These are phyloP conservation scores for Thamnophis elegans DNA, from an alignment of 2,797 vertebrate genomes.

Conservation along the genomic window DNA sequence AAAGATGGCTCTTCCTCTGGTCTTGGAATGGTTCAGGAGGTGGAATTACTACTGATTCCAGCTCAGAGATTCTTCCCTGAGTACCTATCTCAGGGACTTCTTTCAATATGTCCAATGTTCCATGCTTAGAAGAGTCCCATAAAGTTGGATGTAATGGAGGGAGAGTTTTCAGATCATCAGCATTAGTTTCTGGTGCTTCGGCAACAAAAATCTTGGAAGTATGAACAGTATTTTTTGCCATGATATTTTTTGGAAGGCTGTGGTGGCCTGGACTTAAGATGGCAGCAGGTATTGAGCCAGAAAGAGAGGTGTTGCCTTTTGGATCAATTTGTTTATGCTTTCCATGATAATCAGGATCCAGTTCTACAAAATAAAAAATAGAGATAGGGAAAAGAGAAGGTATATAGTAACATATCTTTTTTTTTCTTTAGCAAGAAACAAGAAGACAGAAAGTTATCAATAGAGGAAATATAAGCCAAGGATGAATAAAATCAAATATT, in stretches of 20 bases:
- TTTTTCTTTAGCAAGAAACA: neutral
- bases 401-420: neutral
- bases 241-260: constrained; percentile 62
- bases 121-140: neutral
- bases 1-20: neutral
- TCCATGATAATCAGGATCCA: neutral
- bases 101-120: neutral
- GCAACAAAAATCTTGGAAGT: neutral
- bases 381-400: neutral
- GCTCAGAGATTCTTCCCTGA: neutral
- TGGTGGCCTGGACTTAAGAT: constrained; percentile 42
- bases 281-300: neutral
- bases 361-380: neutral
- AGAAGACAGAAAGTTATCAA: neutral
- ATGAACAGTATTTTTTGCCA: neutral
- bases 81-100: accelerated
- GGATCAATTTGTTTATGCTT: constrained; percentile 22
- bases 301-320: neutral
- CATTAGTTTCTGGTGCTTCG: accelerated
- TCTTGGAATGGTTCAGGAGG: constrained; percentile 68
- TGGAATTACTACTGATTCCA: constrained; percentile 43
- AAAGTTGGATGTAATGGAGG: neutral
- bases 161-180: neutral
- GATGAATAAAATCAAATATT: neutral
- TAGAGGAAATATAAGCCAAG: neutral